Base-by-base conservation (phyloP, 2,113 vertebrate genomes). In the Stomatorhinus ivindoensis region DNA sequence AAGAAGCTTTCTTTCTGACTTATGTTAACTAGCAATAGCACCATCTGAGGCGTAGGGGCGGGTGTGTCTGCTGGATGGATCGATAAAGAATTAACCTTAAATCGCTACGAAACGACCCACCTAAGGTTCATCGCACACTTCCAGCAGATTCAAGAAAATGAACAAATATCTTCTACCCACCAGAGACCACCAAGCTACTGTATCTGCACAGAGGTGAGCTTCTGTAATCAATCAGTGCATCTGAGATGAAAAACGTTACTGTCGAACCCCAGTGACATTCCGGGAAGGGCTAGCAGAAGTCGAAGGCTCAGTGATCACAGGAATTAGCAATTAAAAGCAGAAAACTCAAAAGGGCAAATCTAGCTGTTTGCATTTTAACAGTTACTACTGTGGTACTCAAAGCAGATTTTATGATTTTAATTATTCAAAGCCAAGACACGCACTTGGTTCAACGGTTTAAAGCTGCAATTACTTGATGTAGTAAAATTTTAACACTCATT, bases 391-490 rank as follows among this genome's bases (percentile, higher is more conserved):
- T 42, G 35, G 24, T n/a, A 53, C 88, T 55, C 53, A 85, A 86
- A 83, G 65, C 89, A 44, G 80, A 90, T 89, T 85, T 88, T 58
- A 91, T 58, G 86, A 89, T 89, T 91, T 90, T 46, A 92, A 91
- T 89, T 92, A 90, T 92, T 90, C 55, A 89, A 90, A 69, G 80
- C 88, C 90, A 90, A 86, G 88, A 88, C 91, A 90, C 19, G 48
- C 61, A 51, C 48, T 27, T 27, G 48, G 86, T 76, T 89, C 21
- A 92, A 87, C 42, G 86, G 85, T 87, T 92, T 88, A 90, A 90
- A 89, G 19, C 17, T 89, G 46, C 46, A 87, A 89, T 85, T 84
- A 55, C 61, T 85, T 85, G 86, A 35, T 47, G 87, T 27, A 24
- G 76, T 87, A 88, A 65, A 76, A 88, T 91, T 91, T 82, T 82